A percentile compares a stretch with the other conserved stretches of the same genome.
Evolutionary conservation across 2,797 vertebrate genomes (phyloP).

Genomic region (Macropodus opercularis): DNA sequence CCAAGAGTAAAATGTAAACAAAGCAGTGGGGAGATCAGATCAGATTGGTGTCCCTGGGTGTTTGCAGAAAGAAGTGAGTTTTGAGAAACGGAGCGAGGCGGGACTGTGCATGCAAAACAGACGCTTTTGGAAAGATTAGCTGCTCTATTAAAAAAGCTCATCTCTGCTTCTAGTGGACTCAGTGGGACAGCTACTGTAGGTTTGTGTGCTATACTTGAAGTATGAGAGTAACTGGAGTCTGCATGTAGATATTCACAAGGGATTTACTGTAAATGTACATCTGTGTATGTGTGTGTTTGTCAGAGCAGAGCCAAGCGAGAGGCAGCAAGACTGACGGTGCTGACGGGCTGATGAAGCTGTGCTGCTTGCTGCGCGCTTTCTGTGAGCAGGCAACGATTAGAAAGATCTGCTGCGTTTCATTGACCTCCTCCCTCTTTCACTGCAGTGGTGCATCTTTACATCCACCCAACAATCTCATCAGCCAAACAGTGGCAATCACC

Average conservation of each 20-base stretch:
- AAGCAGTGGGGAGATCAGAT: constrained; percentile 7
- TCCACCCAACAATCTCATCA: constrained; percentile 27
- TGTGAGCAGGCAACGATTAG: constrained; percentile 44
- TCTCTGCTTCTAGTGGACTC: constrained; percentile 37
- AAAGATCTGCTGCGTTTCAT: constrained; percentile 26
- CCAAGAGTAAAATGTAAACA: constrained; percentile 27
- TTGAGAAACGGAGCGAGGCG: constrained; percentile 9
- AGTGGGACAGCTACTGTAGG: constrained; percentile 20
- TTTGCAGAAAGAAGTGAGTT: neutral
- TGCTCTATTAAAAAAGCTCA: constrained; percentile 52
- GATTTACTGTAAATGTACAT: no score
- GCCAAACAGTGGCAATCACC: constrained; percentile 41
- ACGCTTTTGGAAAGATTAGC: constrained; percentile 55
- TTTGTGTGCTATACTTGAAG: constrained; percentile 5
- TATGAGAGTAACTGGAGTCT: constrained; percentile 15
- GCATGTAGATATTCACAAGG: constrained; percentile 27
- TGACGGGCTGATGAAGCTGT: constrained; percentile 58
- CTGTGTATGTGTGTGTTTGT: neutral
- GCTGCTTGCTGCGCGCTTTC: constrained; percentile 45
- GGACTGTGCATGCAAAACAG: constrained; percentile 41
- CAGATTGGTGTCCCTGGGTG: neutral
- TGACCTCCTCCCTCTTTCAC: constrained; percentile 1
- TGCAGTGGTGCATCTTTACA: constrained; percentile 40
- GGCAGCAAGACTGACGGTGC: constrained; percentile 34
- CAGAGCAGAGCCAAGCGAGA: constrained; percentile 11